Percentiles rank a stretch among this genome's conserved stretches.
Conservation (phyloP, 2,797 vertebrate genomes). For the Cossypha caffra region DNA sequence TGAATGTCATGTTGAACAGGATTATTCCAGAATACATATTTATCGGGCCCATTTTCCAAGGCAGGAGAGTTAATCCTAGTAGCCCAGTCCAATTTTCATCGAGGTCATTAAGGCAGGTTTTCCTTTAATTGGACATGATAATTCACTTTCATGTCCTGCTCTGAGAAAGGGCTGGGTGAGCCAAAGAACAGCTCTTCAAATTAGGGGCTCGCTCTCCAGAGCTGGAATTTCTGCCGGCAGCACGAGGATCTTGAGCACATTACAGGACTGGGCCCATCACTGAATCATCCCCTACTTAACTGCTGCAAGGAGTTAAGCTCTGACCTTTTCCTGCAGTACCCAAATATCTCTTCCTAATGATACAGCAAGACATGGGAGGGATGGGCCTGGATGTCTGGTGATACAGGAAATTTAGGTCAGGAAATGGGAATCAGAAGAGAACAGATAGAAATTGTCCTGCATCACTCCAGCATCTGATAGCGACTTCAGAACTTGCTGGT, state of each 20-base stretch:
- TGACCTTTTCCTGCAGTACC: neutral
- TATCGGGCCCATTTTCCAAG: neutral
- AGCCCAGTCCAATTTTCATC: neutral
- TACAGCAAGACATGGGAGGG: neutral
- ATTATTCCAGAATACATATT: neutral
- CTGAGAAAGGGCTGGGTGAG: neutral
- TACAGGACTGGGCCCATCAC: neutral
- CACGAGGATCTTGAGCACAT: neutral
- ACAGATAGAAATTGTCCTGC: slow-evolving; percentile 8
- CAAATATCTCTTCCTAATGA: slow-evolving; percentile 9
- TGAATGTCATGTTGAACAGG: neutral
- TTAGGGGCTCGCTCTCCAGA: neutral
- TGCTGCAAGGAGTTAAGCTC: neutral
- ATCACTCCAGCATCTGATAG: neutral
- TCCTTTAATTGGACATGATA: neutral
- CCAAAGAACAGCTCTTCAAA: neutral
- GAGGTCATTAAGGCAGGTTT: neutral
- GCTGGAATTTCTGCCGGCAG: neutral
- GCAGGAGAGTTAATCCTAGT: neutral
- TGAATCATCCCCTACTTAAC: neutral
- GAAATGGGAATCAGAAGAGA: neutral
- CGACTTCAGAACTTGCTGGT: slow-evolving; percentile 34
- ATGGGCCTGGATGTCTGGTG: neutral
- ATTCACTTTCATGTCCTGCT: neutral
- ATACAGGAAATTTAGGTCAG: slow-evolving; percentile 35